These are phyloP conservation scores for Aegithalos caudatus DNA, from an alignment of 2,113 vertebrate species.

Conservation along the genomic window DNA sequence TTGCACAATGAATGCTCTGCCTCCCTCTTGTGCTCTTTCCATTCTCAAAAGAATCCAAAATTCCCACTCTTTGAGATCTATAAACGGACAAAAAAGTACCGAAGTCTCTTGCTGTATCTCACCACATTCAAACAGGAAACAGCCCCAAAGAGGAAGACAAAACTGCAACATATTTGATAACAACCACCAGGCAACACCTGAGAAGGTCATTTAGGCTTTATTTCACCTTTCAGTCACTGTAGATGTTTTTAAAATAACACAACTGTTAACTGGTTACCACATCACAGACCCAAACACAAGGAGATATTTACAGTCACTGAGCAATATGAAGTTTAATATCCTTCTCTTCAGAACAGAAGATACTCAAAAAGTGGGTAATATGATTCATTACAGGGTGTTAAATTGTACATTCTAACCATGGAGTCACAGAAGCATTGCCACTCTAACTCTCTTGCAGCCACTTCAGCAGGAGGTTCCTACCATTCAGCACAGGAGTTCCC, in stretches of 20 bases:
- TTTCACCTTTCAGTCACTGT: background rate
- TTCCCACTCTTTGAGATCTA: background rate
- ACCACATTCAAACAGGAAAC: background rate
- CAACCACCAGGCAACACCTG: background rate
- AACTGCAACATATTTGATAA: background rate
- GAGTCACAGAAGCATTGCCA: background rate
- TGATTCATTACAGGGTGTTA: background rate
- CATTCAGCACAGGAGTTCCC: background rate
- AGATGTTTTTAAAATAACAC: background rate
- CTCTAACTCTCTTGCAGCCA: background rate
- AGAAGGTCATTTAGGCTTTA: background rate
- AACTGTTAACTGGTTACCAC: background rate
- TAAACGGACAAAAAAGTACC: background rate
- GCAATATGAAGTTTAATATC: background rate
- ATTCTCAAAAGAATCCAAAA: background rate
- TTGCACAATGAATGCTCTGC: background rate
- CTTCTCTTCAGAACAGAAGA: background rate
- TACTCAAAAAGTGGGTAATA: background rate
- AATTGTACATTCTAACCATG: background rate
- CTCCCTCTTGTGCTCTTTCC: background rate
- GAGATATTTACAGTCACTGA: background rate
- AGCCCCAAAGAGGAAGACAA: background rate
- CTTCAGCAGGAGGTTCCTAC: background rate
- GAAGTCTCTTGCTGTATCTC: background rate
- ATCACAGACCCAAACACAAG: background rate